Conservation (phyloP, 2,888 invertebrate genomes). For the Rhorus exstirpatorius region DNA sequence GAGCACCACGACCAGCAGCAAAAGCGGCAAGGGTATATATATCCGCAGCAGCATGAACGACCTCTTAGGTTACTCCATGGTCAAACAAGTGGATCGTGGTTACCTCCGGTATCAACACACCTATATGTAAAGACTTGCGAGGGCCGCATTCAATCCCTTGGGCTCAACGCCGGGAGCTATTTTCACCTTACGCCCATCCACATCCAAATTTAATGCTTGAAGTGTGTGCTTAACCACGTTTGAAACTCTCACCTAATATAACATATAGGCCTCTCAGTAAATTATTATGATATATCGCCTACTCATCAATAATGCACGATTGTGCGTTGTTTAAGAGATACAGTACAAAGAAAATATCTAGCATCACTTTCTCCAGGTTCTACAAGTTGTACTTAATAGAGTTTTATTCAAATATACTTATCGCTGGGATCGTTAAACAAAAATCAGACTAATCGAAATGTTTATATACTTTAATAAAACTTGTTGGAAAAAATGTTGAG, state of each 20-base stretch:
- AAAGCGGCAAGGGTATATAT: constrained; percentile 18
- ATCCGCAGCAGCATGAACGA: constrained; percentile 18
- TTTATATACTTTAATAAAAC: too few species aligned
- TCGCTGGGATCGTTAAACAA: too few species aligned
- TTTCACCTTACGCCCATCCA: constrained; percentile 8
- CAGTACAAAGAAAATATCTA: too few species aligned
- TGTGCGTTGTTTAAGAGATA: constrained; percentile 9
- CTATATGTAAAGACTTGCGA: constrained; percentile 16
- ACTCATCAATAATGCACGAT: not conserved
- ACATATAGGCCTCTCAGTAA: too few species aligned
- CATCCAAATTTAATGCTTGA: constrained; percentile 30
- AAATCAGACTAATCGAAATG: too few species aligned
- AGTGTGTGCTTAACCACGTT: constrained; percentile 14
- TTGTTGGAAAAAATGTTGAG: too few species aligned
- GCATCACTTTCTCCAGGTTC: too few species aligned
- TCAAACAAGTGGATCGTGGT: constrained; percentile 52
- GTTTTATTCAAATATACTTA: too few species aligned
- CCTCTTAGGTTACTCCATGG: constrained; percentile 42
- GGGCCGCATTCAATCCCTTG: not conserved
- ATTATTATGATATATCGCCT: too few species aligned
- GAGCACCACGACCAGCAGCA: constrained; percentile 30
- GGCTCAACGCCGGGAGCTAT: constrained; percentile 9
- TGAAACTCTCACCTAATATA: not conserved
- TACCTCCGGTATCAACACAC: constrained; percentile 1
- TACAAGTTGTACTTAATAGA: too few species aligned